A percentile compares a stretch with the other conserved stretches of the same genome.
These are phyloP conservation scores for Cololabis saira DNA, from an alignment of 2,113 vertebrate genomes.

Conservation along the genomic window DNA sequence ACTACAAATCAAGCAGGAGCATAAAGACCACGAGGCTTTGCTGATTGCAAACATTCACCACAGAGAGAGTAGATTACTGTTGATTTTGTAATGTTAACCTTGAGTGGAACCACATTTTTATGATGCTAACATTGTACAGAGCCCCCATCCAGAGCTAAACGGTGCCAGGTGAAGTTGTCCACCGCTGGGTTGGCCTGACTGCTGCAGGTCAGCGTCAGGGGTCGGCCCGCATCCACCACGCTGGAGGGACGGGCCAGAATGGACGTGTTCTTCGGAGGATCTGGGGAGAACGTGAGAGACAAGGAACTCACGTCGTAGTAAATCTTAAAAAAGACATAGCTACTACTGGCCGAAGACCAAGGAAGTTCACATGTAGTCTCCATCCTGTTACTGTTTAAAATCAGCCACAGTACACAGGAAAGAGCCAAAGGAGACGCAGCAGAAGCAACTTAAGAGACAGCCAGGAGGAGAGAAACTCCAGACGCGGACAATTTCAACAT, in stretches of 20 bases:
- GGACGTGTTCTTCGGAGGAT: conserved; percentile 83
- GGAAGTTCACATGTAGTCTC: background rate
- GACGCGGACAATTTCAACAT: too few species aligned
- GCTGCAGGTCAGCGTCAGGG: conserved; percentile 83
- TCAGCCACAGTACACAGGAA: background rate
- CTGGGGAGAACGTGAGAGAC: conserved; percentile 46
- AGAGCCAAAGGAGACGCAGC: background rate
- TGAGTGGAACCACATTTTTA: conserved; percentile 50
- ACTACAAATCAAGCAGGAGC: background rate
- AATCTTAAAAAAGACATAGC: background rate
- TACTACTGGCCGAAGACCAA: background rate
- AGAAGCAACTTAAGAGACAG: background rate
- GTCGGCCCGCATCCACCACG: conserved; percentile 81
- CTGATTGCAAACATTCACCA: conserved; percentile 4
- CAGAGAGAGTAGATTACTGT: background rate
- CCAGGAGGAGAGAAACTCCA: background rate
- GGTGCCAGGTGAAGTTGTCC: conserved; percentile 85
- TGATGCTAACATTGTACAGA: conserved; percentile 68
- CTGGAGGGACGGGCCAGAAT: conserved; percentile 79
- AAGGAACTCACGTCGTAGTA: background rate
- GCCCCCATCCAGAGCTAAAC: conserved; percentile 67
- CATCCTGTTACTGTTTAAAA: background rate
- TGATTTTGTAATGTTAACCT: conserved; percentile 32
- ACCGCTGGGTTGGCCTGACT: conserved; percentile 82
- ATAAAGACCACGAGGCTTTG: background rate